Evolutionary conservation across 2,797 vertebrate genomes (phyloP).

Genomic region (Trachops cirrhosus): DNA sequence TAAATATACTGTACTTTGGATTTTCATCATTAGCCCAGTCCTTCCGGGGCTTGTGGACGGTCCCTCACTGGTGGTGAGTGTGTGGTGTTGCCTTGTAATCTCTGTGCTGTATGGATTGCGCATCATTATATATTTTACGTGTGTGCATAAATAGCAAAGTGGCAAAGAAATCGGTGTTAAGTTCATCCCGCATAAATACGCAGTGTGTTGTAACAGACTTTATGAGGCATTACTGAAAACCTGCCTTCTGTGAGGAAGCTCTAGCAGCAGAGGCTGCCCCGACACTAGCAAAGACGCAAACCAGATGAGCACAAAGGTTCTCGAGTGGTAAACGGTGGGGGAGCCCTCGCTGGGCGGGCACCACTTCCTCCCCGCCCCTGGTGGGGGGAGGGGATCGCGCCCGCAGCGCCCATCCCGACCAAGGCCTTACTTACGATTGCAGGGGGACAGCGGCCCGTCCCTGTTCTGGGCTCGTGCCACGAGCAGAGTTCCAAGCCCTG

Average conservation of each 20-base stretch:
- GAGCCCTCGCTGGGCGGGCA: not conserved
- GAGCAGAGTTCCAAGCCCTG: slow-evolving; percentile 63
- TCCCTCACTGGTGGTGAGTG: slow-evolving; percentile 92
- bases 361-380: not conserved
- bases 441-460: not conserved
- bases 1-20: slow-evolving; percentile 95
- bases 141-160: slow-evolving; percentile 88
- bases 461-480: slow-evolving; percentile 62
- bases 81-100: slow-evolving; percentile 91
- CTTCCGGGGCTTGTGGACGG: slow-evolving; percentile 87
- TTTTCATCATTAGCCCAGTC: slow-evolving; percentile 91
- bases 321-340: slow-evolving; percentile 77
- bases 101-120: slow-evolving; percentile 91
- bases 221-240: slow-evolving; percentile 81
- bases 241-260: slow-evolving; percentile 79
- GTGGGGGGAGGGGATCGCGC: not conserved
- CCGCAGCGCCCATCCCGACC: not conserved
- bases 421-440: slow-evolving; percentile 47
- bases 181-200: slow-evolving; percentile 86
- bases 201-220: slow-evolving; percentile 82
- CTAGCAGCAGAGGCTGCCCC: slow-evolving; percentile 79
- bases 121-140: slow-evolving; percentile 89
- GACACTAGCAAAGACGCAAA: slow-evolving; percentile 75
- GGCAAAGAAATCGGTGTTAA: slow-evolving; percentile 83
- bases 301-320: slow-evolving; percentile 80